phyloP scores from a whole-genome alignment of 2,113 vertebrate species.

The Phaethon lepturus region DNA sequence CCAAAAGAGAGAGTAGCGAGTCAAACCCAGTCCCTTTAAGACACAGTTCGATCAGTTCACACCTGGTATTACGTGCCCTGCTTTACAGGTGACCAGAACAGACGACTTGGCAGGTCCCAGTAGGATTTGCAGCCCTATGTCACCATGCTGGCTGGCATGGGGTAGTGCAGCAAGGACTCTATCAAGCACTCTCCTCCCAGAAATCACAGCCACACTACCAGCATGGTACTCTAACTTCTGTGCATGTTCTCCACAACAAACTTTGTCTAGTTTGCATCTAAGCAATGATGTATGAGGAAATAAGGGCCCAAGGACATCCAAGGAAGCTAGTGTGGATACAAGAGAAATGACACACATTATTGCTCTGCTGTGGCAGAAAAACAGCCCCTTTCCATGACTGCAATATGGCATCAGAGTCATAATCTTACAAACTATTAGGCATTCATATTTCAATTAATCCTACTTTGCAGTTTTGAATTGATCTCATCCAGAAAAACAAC shows the following conservation, averaged over 20 bases:
- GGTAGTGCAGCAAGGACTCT: background rate
- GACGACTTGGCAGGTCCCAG: background rate
- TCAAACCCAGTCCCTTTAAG: background rate
- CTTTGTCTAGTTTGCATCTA: background rate
- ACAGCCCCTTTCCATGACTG: background rate
- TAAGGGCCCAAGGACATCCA: background rate
- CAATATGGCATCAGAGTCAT: background rate
- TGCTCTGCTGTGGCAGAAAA: background rate
- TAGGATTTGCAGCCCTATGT: rapidly evolving
- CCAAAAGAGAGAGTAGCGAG: background rate
- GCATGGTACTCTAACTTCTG: background rate
- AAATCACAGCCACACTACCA: background rate
- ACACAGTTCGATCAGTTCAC: background rate
- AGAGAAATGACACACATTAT: background rate
- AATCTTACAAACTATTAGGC: background rate
- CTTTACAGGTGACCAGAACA: background rate
- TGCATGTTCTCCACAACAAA: background rate
- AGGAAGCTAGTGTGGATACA: background rate
- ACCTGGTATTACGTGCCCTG: rapidly evolving
- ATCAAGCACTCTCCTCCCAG: background rate
- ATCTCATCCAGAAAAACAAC: background rate
- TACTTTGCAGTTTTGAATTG: background rate
- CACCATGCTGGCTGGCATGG: background rate
- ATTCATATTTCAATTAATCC: background rate
- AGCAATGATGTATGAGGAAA: background rate